A percentile compares a stretch with the other conserved stretches of the same genome.
These are phyloP conservation scores for Gnatocerus cornutus DNA, from an alignment of 2,888 invertebrate species.

Conservation along the genomic window DNA sequence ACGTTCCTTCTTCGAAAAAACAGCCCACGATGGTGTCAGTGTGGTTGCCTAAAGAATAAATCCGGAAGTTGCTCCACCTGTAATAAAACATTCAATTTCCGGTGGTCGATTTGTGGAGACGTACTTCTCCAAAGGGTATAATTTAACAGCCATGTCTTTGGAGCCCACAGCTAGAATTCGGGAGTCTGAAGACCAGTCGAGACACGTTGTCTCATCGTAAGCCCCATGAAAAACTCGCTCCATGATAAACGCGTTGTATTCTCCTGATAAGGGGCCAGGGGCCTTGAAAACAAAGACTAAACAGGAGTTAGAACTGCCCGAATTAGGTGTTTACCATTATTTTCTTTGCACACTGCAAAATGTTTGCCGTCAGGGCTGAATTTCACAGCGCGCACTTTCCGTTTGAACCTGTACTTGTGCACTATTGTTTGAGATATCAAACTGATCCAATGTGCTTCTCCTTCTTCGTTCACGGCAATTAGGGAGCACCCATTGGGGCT, in stretches of 20 bases:
- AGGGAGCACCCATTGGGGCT: constrained; percentile 91
- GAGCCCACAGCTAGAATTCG: constrained; percentile 91
- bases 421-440: constrained; percentile 87
- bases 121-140: constrained; percentile 84
- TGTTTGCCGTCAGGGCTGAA: constrained; percentile 97
- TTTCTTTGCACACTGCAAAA: constrained; percentile 92
- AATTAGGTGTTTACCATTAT: constrained; percentile 75
- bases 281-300: constrained; percentile 89
- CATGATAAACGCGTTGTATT: constrained; percentile 92
- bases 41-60: constrained; percentile 87
- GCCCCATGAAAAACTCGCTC: constrained; percentile 88
- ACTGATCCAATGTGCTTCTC: constrained; percentile 89
- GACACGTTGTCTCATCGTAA: constrained; percentile 86
- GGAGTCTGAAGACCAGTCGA: constrained; percentile 96
- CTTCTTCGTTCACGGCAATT: constrained; percentile 92
- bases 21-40: constrained; percentile 88
- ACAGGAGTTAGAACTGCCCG: neutral
- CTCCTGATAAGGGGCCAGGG: constrained; percentile 85
- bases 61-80: constrained; percentile 80
- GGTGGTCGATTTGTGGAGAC: neutral
- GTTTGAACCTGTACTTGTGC: constrained; percentile 88
- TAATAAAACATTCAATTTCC: constrained; percentile 14
- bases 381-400: constrained; percentile 82
- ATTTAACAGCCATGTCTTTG: constrained; percentile 89
- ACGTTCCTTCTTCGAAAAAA: constrained; percentile 90